Conservation (phyloP, 2,113 vertebrate genomes). For the Gracilinanus agilis region DNA sequence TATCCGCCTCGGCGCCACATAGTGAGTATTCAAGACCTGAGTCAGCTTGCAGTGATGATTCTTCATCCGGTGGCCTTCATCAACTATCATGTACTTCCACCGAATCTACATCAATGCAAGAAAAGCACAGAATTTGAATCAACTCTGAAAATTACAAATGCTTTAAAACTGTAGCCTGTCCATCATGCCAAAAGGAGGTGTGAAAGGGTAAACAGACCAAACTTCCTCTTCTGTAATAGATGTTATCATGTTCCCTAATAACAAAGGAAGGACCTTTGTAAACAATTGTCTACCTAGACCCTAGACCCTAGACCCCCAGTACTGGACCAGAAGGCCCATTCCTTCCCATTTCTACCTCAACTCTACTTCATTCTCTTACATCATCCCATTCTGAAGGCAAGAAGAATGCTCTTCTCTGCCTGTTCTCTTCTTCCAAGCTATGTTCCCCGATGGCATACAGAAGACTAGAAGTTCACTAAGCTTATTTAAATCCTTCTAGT, state of each 20-base stretch:
- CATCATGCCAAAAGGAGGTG: background rate
- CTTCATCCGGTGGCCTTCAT: slow-evolving; percentile 99
- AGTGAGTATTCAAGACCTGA: slow-evolving; percentile 98
- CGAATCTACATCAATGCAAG: slow-evolving; percentile 88
- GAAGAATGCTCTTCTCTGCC: slow-evolving; percentile 41
- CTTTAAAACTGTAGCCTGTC: background rate
- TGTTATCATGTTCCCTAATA: background rate
- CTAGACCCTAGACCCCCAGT: background rate
- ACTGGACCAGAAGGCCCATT: background rate
- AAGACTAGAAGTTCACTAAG: slow-evolving; percentile 29
- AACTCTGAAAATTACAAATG: background rate
- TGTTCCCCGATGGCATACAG: slow-evolving; percentile 53
- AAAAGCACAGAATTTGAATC: background rate
- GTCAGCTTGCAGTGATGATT: slow-evolving; percentile 99
- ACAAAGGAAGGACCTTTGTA: background rate
- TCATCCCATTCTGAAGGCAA: slow-evolving; percentile 14
- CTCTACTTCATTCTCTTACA: background rate
- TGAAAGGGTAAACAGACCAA: background rate
- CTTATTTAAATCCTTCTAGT: background rate
- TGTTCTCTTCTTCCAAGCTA: background rate
- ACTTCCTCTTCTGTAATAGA: background rate
- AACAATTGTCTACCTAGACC: background rate
- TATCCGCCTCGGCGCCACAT: slow-evolving; percentile 95
- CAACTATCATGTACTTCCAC: slow-evolving; percentile 99
- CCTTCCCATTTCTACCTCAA: background rate